Conservation (phyloP, 2,888 invertebrate species). For the Agonum fuliginosum region DNA sequence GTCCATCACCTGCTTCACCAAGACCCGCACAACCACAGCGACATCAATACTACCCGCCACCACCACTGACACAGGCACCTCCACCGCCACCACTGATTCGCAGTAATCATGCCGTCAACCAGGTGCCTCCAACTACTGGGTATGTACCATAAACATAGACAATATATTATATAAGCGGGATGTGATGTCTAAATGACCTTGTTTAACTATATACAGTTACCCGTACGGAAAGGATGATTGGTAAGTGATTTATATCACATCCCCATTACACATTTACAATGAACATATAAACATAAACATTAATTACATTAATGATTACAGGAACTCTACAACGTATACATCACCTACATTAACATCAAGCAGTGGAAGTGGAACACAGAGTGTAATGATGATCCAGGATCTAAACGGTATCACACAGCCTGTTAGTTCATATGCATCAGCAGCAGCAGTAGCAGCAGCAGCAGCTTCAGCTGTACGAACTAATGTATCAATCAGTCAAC, state of each 20-base stretch:
- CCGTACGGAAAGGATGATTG: conserved; percentile 78
- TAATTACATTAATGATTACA: conserved; percentile 66
- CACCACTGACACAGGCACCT: conserved; percentile 65
- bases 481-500: conserved; percentile 66
- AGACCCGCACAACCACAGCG: conserved; percentile 57
- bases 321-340: conserved; percentile 72
- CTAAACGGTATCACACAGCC: conserved; percentile 70
- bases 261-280: conserved; percentile 18
- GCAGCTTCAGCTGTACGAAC: conserved; percentile 71
- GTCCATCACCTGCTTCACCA: conserved; percentile 63
- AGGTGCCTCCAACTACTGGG: conserved; percentile 55
- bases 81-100: conserved; percentile 75
- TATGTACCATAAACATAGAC: conserved; percentile 18
- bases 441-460: conserved; percentile 71
- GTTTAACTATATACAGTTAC: conserved; percentile 71
- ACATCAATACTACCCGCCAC: conserved; percentile 58
- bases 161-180: too few relatives aligned
- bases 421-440: conserved; percentile 68
- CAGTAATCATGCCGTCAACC: conserved; percentile 62
- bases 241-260: conserved; percentile 71
- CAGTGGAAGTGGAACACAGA: conserved; percentile 65
- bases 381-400: conserved; percentile 72
- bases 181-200: conserved; percentile 20
- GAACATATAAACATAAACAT: too few relatives aligned
- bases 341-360: conserved; percentile 68